Percentiles rank a stretch among this genome's conserved stretches.
These are phyloP conservation scores for Tinamus major DNA, from an alignment of 2,797 vertebrate species.

Conservation along the genomic window DNA sequence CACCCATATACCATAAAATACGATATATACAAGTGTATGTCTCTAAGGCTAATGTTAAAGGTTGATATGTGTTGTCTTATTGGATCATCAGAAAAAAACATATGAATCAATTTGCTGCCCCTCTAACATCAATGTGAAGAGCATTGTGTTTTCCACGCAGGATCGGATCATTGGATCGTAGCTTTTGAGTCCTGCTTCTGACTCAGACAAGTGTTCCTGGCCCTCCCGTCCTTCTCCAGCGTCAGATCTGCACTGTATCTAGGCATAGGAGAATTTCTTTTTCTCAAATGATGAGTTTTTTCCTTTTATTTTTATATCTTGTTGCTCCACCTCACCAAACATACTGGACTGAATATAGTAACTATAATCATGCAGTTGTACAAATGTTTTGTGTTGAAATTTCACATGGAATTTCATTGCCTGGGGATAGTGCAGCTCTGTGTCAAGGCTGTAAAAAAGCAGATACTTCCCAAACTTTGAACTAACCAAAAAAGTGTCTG, in stretches of 20 bases:
- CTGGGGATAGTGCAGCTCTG: background rate
- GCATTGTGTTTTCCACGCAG: background rate
- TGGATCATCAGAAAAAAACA: constrained; percentile 21
- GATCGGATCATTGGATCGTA: background rate
- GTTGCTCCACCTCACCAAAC: background rate
- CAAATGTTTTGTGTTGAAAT: background rate
- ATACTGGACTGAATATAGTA: constrained; percentile 27
- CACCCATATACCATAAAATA: background rate
- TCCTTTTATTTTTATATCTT: background rate
- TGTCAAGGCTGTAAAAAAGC: constrained; percentile 8
- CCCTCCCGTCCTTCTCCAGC: background rate
- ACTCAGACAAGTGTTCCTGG: background rate
- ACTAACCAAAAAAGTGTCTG: background rate
- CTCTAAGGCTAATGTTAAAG: background rate
- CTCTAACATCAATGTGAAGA: background rate
- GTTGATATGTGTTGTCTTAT: background rate
- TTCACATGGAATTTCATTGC: background rate
- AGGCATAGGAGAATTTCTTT: background rate
- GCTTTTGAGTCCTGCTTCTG: background rate
- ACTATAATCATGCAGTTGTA: constrained; percentile 26
- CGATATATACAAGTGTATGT: background rate
- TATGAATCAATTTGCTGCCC: background rate
- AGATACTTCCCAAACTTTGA: background rate
- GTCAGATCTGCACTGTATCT: background rate
- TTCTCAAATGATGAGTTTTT: background rate